phyloP scores from a whole-genome alignment of 2,797 vertebrate species.

The Gymnothorax reevesii region DNA sequence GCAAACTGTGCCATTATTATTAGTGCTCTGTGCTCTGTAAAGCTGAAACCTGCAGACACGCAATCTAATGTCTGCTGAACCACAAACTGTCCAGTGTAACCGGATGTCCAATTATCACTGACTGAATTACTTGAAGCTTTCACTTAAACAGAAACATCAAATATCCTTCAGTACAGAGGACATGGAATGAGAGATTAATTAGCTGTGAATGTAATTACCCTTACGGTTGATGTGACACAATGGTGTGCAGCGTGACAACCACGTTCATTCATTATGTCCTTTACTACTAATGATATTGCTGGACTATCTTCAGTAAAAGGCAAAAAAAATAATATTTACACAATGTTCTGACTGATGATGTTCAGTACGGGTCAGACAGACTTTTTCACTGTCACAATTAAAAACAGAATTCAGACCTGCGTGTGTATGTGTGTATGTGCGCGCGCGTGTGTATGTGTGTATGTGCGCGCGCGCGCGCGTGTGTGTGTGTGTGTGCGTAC shows the following conservation, averaged over 20 bases:
- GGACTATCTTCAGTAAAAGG: not conserved
- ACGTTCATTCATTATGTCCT: not conserved
- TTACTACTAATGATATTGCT: not conserved
- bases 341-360: not conserved
- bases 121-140: not conserved
- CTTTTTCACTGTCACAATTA: not conserved
- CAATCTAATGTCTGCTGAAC: not conserved
- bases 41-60: not conserved
- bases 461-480: not conserved
- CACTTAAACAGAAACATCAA: not conserved
- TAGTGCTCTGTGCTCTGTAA: not conserved
- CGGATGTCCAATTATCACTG: not conserved
- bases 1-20: not conserved
- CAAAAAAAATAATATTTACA: conserved; percentile 4
- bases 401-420: conserved; percentile 1
- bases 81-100: not conserved
- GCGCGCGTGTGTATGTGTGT: no score
- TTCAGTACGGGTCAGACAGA: not conserved
- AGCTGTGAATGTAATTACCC: not conserved
- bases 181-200: not conserved
- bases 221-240: not conserved
- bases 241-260: not conserved
- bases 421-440: not conserved
- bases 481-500: not conserved
- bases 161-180: not conserved